phyloP scores from a whole-genome alignment of 2,113 vertebrate genomes.

The Bombycilla garrulus region DNA sequence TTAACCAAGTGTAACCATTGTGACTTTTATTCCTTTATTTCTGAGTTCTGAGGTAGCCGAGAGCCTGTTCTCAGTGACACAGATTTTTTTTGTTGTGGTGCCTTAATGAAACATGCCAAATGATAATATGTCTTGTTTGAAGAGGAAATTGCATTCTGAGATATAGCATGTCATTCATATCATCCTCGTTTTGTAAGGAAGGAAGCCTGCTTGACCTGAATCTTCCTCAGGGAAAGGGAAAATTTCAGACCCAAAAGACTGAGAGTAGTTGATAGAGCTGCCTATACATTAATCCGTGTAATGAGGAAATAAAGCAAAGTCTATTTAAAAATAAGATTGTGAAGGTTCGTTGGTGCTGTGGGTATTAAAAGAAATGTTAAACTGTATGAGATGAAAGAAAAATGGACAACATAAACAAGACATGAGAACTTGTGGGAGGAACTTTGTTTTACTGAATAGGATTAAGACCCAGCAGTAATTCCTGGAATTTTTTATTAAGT shows the following conservation, averaged over 20 bases:
- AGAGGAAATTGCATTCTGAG: background rate
- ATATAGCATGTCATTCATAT: background rate
- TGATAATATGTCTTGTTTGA: background rate
- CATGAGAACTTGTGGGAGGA: background rate
- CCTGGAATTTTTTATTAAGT: background rate
- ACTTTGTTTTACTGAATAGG: background rate
- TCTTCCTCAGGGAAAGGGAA: background rate
- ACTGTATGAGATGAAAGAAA: background rate
- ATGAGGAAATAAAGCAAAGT: background rate
- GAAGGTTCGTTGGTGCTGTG: background rate
- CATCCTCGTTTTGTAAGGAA: background rate
- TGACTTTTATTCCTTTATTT: background rate
- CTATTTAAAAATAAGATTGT: background rate
- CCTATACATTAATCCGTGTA: background rate
- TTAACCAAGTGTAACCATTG: background rate
- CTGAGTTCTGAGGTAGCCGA: background rate
- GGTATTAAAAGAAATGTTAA: background rate
- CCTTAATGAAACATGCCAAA: background rate
- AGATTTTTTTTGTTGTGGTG: background rate
- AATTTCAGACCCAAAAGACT: background rate
- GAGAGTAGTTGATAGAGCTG: background rate
- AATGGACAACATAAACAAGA: background rate
- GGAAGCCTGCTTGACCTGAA: background rate
- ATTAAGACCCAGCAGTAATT: background rate
- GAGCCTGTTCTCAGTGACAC: background rate